Evolutionary conservation across 2,888 invertebrate species (phyloP).

Genomic region (Archips crataeganus): DNA sequence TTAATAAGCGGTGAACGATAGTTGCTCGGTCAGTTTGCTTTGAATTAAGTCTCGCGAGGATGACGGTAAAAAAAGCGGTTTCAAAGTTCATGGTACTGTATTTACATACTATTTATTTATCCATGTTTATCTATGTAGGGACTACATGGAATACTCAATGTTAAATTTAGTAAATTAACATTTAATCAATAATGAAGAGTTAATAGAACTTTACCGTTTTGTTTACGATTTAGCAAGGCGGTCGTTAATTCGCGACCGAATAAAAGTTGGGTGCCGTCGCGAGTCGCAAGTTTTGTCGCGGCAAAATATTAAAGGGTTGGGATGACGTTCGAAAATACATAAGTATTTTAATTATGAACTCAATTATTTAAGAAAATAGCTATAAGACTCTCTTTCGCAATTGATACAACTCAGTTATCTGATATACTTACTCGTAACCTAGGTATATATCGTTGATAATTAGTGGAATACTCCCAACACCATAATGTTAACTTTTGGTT

Average conservation of each 20-base stretch:
- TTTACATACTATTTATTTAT: not conserved
- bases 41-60: slow-evolving; percentile 45
- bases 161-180: too few species aligned
- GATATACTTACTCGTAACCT: too few species aligned
- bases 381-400: too few species aligned
- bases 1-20: slow-evolving; percentile 60
- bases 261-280: slow-evolving; percentile 54
- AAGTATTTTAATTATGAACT: too few species aligned
- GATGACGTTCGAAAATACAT: not conserved
- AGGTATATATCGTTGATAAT: too few species aligned
- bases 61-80: not conserved
- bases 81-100: not conserved
- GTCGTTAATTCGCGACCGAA: slow-evolving; percentile 62
- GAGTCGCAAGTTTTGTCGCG: slow-evolving; percentile 59
- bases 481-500: too few species aligned
- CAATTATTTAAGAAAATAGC: too few species aligned
- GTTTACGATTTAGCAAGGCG: slow-evolving; percentile 58
- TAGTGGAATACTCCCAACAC: too few species aligned
- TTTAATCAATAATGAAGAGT: slow-evolving; percentile 33
- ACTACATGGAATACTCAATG: too few species aligned
- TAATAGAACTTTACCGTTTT: slow-evolving; percentile 54
- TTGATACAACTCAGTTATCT: too few species aligned
- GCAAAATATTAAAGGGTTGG: slow-evolving; percentile 3
- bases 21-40: slow-evolving; percentile 47
- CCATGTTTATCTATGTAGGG: too few species aligned